These are phyloP conservation scores for Maccullochella peelii DNA, from an alignment of 2,113 vertebrate species.

Conservation along the genomic window DNA sequence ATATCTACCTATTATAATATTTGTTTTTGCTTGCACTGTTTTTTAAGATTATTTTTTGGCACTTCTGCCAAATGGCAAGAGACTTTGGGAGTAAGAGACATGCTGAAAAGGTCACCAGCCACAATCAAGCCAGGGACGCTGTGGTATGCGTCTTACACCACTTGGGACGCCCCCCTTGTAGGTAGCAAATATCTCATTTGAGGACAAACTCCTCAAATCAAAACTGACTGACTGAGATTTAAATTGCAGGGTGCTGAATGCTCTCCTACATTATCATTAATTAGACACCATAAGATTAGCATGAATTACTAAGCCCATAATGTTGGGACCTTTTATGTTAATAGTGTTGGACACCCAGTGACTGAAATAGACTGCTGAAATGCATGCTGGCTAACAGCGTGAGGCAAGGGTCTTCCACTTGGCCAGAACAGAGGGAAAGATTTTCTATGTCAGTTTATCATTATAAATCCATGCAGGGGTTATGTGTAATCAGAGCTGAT, in stretches of 20 bases:
- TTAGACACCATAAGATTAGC: conserved; percentile 53
- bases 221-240: conserved; percentile 9
- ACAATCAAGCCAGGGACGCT: not conserved
- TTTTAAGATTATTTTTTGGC: not conserved
- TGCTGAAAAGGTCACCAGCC: not conserved
- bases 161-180: not conserved
- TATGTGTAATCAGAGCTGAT: conserved; percentile 37
- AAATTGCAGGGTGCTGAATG: not conserved
- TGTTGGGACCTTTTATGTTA: conserved; percentile 62
- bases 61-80: not conserved
- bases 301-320: conserved; percentile 46
- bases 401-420: conserved; percentile 57
- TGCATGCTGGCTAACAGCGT: conserved; percentile 68
- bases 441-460: conserved; percentile 38
- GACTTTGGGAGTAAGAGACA: not conserved
- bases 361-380: conserved; percentile 67
- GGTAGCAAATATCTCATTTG: not conserved
- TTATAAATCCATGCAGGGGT: conserved; percentile 41
- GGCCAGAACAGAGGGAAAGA: conserved; percentile 34
- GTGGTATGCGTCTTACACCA: not conserved
- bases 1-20: not conserved
- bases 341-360: conserved; percentile 57
- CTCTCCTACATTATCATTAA: conserved; percentile 50
- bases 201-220: not conserved
- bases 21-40: too few relatives aligned